Evolutionary conservation across 2,888 invertebrate species (phyloP), one percentile per base, ranked within the genome.

Genomic region (Ennomos quercinarius): DNA sequence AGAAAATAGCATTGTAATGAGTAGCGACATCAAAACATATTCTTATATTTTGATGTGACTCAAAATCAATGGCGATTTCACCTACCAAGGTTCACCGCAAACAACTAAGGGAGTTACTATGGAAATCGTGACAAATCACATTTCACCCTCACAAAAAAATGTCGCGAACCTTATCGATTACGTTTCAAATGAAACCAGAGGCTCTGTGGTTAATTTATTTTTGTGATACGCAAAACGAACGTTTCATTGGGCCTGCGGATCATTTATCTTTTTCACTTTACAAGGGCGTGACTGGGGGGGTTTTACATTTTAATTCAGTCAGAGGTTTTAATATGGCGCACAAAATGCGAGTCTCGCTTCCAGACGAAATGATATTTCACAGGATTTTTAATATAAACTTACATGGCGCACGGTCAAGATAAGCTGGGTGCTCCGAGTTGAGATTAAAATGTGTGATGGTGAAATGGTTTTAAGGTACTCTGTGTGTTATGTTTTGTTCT

Each of bases 191-290:
- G 64, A 70, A 72, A 72, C 56, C 56, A 49, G 57, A 63, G 57
- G 67, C 54, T 66, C 51, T 63, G 72, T 67, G 75, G 77, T 82
- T 79, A 83, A 84, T 83, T 83, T 83, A 84, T 83, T 81, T 81
- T 76, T 75, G 77, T 76, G 79, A 79, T 81, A 81, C 80, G 77
- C 70, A 75, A 77, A 83, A 73, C 75, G 77, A 78, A 76, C 80
- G 72, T 77, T 77, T 71, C 75, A 72, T 73, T 76, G 72, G 68
- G 68, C 68, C 63, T 50, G 50, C 48, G 63, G 74, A 74, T 76
- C 84, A 84, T 86, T 86, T 81, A 85, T 86, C 86, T 86, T 84
- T 83, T 84, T 86, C 86, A 84, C 83, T 84, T 81, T 74, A 76
- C 78, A 75, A 81, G 85, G 79, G 84, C 83, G 78, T 80, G 83